phyloP scores from a whole-genome alignment of 2,888 invertebrate species.

The Cheilosia vernalis region DNA sequence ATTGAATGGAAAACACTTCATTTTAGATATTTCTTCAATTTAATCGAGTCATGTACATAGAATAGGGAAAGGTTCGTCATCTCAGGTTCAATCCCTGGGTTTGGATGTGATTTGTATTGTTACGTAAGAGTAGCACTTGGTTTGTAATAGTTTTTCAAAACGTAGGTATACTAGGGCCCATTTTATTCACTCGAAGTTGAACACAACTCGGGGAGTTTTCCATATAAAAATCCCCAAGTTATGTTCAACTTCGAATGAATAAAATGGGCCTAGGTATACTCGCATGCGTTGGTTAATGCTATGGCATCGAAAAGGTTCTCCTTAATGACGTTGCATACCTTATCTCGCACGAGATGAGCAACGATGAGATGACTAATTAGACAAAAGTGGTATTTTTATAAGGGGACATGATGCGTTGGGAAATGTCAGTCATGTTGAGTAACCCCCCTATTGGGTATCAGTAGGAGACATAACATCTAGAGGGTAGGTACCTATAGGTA shows the following conservation, averaged over 20 bases:
- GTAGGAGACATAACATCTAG: no score
- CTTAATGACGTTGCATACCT: neutral
- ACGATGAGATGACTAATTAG: conserved; percentile 11
- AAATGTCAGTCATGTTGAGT: neutral
- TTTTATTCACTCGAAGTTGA: no score
- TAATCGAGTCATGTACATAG: conserved; percentile 37
- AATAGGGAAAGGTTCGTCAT: conserved; percentile 43
- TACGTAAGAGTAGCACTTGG: conserved; percentile 9
- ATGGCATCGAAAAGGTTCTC: conserved; percentile 24
- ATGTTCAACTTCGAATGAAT: no score
- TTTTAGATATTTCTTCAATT: conserved; percentile 56
- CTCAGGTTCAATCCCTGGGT: conserved; percentile 37
- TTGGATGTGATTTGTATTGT: conserved; percentile 13
- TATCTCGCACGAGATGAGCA: neutral
- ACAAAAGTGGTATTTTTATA: neutral
- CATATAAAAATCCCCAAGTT: no score
- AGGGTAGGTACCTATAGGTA: no score
- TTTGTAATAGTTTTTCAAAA: neutral
- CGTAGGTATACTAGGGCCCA: no score
- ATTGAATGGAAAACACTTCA: conserved; percentile 68
- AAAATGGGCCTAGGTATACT: no score
- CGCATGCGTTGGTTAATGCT: conserved; percentile 12
- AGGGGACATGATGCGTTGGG: neutral
- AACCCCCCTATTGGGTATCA: neutral
- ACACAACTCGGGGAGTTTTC: no score